Evolutionary conservation across 1,140 invertebrate species (phyloP).

Genomic region (Hormaphis cornu): DNA sequence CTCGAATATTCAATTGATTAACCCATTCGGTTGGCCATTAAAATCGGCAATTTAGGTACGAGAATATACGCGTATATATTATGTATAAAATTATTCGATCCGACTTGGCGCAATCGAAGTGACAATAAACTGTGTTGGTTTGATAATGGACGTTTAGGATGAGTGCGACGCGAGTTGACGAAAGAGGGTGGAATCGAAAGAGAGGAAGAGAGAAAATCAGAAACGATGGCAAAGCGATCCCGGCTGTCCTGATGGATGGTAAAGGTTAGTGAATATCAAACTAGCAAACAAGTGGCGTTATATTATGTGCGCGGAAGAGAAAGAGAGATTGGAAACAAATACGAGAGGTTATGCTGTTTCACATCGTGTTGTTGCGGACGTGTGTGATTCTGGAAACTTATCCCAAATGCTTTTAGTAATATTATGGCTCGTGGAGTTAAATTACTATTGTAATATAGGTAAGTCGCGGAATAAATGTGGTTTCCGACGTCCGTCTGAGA

Average conservation of each 20-base stretch:
- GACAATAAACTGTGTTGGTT: constrained; percentile 21
- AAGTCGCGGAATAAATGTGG: too few relatives aligned
- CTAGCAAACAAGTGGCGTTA: constrained; percentile 1
- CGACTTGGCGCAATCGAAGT: constrained; percentile 8
- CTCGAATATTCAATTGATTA: constrained; percentile 5
- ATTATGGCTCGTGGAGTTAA: too few relatives aligned
- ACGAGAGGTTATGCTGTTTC: too few relatives aligned
- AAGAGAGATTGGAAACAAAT: too few relatives aligned
- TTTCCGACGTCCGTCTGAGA: too few relatives aligned
- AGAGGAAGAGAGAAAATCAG: too few relatives aligned
- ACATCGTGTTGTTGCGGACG: too few relatives aligned
- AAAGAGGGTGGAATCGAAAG: background rate
- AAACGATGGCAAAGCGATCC: background rate
- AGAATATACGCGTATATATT: too few relatives aligned
- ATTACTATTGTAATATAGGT: too few relatives aligned
- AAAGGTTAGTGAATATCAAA: constrained; percentile 27
- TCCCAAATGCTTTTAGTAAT: too few relatives aligned
- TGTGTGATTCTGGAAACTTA: too few relatives aligned
- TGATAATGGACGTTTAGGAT: constrained; percentile 26
- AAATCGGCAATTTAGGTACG: background rate
- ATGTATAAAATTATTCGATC: background rate
- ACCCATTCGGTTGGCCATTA: background rate
- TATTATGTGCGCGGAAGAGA: too few relatives aligned
- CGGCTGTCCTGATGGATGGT: constrained; percentile 1
- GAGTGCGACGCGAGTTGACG: background rate